Evolutionary conservation across 2,797 vertebrate species (phyloP), one percentile per base, ranked within the genome.

Genomic region (Phataginus tricuspis): DNA sequence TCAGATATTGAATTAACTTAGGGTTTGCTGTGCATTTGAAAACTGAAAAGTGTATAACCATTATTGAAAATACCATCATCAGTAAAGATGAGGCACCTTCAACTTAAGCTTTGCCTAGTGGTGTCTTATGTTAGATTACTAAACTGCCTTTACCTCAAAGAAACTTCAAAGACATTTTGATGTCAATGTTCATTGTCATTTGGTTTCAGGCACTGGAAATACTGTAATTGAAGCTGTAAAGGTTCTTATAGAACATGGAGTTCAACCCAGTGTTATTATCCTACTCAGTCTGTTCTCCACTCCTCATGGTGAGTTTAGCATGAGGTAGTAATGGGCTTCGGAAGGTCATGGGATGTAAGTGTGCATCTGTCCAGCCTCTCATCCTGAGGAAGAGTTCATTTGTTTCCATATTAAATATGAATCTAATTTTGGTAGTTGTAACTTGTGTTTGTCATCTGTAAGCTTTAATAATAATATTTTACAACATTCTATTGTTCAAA

Each of bases 211-310:
- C 97, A 99, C 99, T 88, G 99, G 99, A 71, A 99, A 99, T 98
- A 99, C 99, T 1, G 99, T 99, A 97, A 99, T 99, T 1, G 99
- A 99, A 98, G 99, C 99, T 2, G 99, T 99, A 92, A 99, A 98
- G 92, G 99, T 99, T 94, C 99, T 99, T 74, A 99, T 99, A 93
- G 99, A 99, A 98, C 99, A 99, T 0, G 99, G 99, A 49, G 99
- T 99, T 72, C 99, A 99, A 96, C 99, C 99, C 74, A 99, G 98
- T 94, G 99, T 99, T 96, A 99, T 99, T 63, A 99, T 99, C 97
- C 99, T 99, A 63, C 99, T 99, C 86, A 99, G 99, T 98, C 99
- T 99, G 51, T 99, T 99, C 98, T 99, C 99, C 85, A 99, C 99
- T 1, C 99, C 99, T 95, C 99, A 99, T 1, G 99, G 99, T 99